phyloP scores from a whole-genome alignment of 2,113 vertebrate species.

The Cyanoderma ruficeps region DNA sequence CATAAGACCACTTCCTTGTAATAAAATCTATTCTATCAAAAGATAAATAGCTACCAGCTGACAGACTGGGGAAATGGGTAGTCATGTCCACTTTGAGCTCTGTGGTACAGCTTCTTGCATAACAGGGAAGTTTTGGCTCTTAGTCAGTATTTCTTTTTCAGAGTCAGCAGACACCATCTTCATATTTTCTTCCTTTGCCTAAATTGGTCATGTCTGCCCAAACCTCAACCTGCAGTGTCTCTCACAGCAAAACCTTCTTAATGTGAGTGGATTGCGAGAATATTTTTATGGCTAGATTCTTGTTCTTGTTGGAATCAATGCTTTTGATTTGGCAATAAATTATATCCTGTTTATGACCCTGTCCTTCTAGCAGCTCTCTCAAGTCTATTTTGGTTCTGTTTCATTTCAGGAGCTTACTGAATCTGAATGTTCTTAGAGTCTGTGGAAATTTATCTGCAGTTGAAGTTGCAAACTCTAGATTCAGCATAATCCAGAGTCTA shows the following conservation, averaged over 20 bases:
- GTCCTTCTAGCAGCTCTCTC: not conserved
- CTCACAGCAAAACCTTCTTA: not conserved
- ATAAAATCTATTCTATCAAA: not conserved
- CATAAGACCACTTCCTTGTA: not conserved
- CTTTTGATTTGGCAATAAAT: slow-evolving; percentile 27
- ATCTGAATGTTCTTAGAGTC: not conserved
- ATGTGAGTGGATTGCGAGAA: not conserved
- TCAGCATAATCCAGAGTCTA: not conserved
- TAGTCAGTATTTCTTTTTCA: not conserved
- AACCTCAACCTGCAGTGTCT: slow-evolving; percentile 13
- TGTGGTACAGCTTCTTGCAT: not conserved
- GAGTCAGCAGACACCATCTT: not conserved
- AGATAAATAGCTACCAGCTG: slow-evolving; percentile 1
- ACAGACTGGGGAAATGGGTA: not conserved
- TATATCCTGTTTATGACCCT: not conserved
- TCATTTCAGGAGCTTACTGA: not conserved
- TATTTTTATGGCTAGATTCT: not conserved
- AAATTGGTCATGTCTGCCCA: slow-evolving; percentile 32
- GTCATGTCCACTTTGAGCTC: not conserved
- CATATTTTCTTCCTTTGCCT: slow-evolving; percentile 11
- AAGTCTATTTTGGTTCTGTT: not conserved
- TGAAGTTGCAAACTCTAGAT: not conserved
- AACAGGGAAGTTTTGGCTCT: not conserved
- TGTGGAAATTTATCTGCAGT: not conserved
- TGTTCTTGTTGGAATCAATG: not conserved